A percentile compares a stretch with the other conserved stretches of the same genome.
Conservation (phyloP, 1,140 invertebrate species). For the Drosophila truncata region DNA sequence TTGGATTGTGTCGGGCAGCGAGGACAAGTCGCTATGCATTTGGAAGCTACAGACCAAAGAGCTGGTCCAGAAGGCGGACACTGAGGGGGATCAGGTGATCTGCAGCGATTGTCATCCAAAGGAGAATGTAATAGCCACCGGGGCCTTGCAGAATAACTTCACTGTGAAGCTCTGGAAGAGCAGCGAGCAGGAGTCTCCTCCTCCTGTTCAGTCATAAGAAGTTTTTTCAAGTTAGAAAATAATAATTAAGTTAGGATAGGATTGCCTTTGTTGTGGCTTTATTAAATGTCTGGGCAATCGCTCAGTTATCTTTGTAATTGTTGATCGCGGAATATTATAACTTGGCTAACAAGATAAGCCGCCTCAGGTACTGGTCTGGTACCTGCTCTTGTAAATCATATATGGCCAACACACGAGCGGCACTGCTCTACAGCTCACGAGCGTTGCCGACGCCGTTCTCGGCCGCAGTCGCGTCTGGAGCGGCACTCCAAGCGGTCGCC, state of each 20-base stretch:
- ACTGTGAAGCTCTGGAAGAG: conserved; percentile 59
- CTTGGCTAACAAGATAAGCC: conserved; percentile 45
- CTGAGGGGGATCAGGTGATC: conserved; percentile 34
- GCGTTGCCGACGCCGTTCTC: background rate
- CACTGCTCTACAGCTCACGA: conserved; percentile 3
- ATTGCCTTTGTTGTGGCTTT: conserved; percentile 8
- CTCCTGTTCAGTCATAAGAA: background rate
- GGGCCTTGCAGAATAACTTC: conserved; percentile 16
- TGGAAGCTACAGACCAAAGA: conserved; percentile 65
- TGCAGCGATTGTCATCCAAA: conserved; percentile 66
- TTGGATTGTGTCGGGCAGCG: conserved; percentile 69
- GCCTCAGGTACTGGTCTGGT: conserved; percentile 23
- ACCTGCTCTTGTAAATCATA: conserved; percentile 57
- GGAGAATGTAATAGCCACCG: conserved; percentile 57
- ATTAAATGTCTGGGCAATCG: conserved; percentile 7
- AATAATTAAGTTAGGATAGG: background rate
- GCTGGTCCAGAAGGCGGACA: conserved; percentile 53
- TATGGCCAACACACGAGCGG: conserved; percentile 22
- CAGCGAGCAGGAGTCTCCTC: conserved; percentile 8
- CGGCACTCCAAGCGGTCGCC: conserved; percentile 57
- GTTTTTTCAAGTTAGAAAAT: background rate
- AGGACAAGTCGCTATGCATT: conserved; percentile 53
- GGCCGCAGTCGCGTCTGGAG: conserved; percentile 60
- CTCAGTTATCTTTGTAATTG: conserved; percentile 33
- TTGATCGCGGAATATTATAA: conserved; percentile 10